Percentiles rank a stretch among this genome's conserved stretches.
These are phyloP conservation scores for Tragelaphus oryx DNA, from an alignment of 2,797 vertebrate genomes.

Conservation along the genomic window DNA sequence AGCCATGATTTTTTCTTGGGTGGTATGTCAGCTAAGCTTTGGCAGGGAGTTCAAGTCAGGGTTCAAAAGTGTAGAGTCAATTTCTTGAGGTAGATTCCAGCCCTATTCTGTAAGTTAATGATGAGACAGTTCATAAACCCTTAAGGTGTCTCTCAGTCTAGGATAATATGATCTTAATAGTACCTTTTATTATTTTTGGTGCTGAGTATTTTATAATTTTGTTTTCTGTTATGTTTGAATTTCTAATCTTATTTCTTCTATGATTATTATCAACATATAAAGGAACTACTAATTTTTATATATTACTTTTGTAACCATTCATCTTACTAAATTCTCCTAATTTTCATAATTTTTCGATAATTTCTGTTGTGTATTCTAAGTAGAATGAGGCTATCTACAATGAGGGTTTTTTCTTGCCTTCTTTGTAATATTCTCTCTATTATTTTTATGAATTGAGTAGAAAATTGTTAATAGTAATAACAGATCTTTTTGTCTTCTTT, in stretches of 20 bases:
- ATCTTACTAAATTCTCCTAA: not conserved
- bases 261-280: not conserved
- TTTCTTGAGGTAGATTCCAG: not conserved
- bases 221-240: not conserved
- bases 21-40: not conserved
- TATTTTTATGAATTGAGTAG: conserved; percentile 1
- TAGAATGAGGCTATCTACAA: not conserved
- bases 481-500: not conserved
- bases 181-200: not conserved
- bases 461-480: not conserved
- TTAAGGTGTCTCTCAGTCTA: not conserved
- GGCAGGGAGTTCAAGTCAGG: not conserved
- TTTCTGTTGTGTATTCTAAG: not conserved
- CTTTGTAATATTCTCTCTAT: not conserved
- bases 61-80: not conserved
- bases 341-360: not conserved
- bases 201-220: conserved; percentile 12
- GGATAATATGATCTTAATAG: not conserved
- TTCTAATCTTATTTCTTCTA: conserved; percentile 19
- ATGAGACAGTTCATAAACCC: not conserved
- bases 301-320: not conserved
- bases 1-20: not conserved
- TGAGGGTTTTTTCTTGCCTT: not conserved
- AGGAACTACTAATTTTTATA: not conserved
- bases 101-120: not conserved